A percentile compares a stretch with the other conserved stretches of the same genome.
Evolutionary conservation across 2,888 invertebrate genomes (phyloP).

Genomic region (Cataglyphis cursor): DNA sequence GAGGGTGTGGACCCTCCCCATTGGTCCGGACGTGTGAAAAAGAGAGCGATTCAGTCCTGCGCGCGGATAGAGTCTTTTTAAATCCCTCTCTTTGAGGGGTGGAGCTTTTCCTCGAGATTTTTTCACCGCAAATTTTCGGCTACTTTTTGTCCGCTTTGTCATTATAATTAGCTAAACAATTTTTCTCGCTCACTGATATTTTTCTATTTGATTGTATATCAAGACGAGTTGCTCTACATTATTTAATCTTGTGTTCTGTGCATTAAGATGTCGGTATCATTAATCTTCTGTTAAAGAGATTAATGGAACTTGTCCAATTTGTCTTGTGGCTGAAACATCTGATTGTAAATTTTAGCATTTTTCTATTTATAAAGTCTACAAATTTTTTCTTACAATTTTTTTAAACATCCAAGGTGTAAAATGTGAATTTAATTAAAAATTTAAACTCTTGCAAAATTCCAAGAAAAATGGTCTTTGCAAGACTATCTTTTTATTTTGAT

Average conservation of each 20-base stretch:
- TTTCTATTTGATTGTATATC: background rate
- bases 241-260: background rate
- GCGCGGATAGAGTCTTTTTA: slow-evolving; percentile 77
- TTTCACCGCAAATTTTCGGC: background rate
- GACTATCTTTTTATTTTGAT: background rate
- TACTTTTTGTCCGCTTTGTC: background rate
- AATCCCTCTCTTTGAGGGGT: slow-evolving; percentile 57
- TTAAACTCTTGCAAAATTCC: background rate
- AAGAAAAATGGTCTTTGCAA: no score
- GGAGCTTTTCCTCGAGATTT: slow-evolving; percentile 56
- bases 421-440: background rate
- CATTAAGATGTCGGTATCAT: background rate
- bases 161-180: background rate
- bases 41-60: slow-evolving; percentile 80
- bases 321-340: background rate
- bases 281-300: background rate
- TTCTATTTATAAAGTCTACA: background rate
- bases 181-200: background rate
- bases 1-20: slow-evolving; percentile 85
- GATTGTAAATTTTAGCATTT: background rate
- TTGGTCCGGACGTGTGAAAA: slow-evolving; percentile 84
- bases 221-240: background rate
- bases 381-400: background rate
- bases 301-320: background rate
- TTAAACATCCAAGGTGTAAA: background rate